These are phyloP conservation scores for Percopsis transmontana DNA, from an alignment of 2,113 vertebrate genomes.

Conservation along the genomic window DNA sequence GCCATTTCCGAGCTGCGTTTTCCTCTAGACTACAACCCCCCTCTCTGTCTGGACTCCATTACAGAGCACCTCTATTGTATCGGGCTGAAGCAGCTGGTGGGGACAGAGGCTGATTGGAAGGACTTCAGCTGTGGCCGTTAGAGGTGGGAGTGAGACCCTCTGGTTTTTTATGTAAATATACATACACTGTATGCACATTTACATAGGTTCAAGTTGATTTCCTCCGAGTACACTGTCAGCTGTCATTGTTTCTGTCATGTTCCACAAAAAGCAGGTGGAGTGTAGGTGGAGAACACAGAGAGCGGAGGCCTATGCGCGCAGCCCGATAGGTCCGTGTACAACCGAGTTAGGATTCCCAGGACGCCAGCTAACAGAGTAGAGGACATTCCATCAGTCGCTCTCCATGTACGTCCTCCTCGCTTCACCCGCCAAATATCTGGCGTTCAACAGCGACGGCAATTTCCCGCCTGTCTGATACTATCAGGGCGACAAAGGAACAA, in stretches of 20 bases:
- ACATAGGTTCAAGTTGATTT: too few species aligned
- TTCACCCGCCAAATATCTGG: background rate
- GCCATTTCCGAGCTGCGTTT: conserved; percentile 50
- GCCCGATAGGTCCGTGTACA: background rate
- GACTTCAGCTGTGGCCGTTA: conserved; percentile 18
- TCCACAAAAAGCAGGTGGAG: background rate
- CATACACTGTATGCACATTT: too few species aligned
- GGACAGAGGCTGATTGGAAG: conserved; percentile 2
- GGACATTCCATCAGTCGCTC: too few species aligned
- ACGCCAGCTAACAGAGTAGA: background rate
- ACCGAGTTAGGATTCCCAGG: background rate
- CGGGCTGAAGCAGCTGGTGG: conserved; percentile 37
- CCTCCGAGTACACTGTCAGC: too few species aligned
- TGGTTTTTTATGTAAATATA: too few species aligned
- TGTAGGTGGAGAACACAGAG: background rate
- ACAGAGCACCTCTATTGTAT: conserved; percentile 42
- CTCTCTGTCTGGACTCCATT: conserved; percentile 42
- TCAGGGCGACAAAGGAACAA: conserved; percentile 5
- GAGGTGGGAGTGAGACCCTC: background rate
- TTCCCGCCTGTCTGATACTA: conserved; percentile 25
- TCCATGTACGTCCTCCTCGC: too few species aligned
- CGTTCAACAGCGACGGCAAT: conserved; percentile 35
- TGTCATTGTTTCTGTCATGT: too few species aligned
- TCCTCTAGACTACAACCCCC: conserved; percentile 32
- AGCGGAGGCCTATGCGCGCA: background rate